Evolutionary conservation across 2,113 vertebrate genomes (phyloP).

Genomic region (Lepus americanus): DNA sequence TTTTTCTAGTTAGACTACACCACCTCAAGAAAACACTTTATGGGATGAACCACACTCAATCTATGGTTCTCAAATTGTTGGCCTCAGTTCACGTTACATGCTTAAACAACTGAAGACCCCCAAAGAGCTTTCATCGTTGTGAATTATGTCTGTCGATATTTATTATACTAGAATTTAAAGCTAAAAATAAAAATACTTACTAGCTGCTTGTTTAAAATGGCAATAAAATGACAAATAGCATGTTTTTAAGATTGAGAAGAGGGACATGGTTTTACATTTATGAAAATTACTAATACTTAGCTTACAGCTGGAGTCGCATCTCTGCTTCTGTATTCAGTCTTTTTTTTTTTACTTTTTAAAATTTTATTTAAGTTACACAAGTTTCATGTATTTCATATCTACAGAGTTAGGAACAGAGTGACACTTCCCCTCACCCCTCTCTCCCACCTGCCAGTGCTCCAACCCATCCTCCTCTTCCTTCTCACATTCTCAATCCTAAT

Average conservation of each 20-base stretch:
- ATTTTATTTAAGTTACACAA: no score
- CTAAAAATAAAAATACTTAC: background rate
- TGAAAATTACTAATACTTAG: background rate
- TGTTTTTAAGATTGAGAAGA: background rate
- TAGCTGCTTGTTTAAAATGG: background rate
- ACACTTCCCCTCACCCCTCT: no score
- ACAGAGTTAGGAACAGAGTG: no score
- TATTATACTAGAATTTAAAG: background rate
- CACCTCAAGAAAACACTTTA: background rate
- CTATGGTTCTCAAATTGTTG: background rate
- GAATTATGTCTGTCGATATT: background rate
- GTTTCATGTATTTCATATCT: no score
- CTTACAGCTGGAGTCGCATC: background rate
- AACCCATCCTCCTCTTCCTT: no score
- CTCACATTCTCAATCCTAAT: no score
- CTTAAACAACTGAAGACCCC: background rate
- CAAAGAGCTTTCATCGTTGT: background rate
- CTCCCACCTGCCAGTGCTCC: no score
- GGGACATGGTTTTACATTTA: background rate
- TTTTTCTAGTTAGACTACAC: background rate
- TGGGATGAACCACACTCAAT: background rate
- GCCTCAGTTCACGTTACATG: no score
- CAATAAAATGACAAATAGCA: background rate
- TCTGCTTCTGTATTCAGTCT: background rate
- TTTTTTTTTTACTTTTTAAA: no score